Evolutionary conservation across 2,113 vertebrate genomes (phyloP).

Genomic region (Petaurus breviceps): DNA sequence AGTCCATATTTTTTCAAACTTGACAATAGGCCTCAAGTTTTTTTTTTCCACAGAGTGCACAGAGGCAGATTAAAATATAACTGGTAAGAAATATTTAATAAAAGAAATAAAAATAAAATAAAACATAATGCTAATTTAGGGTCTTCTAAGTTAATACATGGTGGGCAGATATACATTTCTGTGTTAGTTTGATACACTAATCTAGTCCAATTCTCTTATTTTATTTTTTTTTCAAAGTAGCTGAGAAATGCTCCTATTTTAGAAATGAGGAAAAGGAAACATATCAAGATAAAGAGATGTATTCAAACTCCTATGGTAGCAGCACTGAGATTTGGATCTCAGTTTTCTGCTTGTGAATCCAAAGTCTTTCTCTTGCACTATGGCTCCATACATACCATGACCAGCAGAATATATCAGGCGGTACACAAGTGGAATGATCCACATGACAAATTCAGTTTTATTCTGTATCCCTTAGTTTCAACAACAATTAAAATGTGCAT

Average conservation of each 20-base stretch:
- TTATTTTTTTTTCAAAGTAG: too few species aligned
- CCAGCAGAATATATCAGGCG: neutral
- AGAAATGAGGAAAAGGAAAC: neutral
- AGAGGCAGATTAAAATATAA: neutral
- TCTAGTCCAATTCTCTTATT: neutral
- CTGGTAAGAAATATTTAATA: neutral
- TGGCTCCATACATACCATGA: neutral
- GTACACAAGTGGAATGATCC: neutral
- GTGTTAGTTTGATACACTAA: neutral
- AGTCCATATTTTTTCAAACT: neutral
- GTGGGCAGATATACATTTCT: neutral
- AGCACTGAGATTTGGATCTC: neutral
- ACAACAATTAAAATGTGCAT: neutral
- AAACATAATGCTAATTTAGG: neutral
- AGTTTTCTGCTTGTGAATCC: too few species aligned
- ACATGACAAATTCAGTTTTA: neutral
- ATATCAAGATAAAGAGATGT: neutral
- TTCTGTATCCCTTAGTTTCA: neutral
- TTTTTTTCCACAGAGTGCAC: neutral
- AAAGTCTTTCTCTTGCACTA: neutral
- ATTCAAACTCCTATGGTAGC: neutral
- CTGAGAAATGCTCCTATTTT: too few species aligned
- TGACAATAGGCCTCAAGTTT: neutral
- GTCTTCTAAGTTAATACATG: neutral
- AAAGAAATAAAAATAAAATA: neutral